Evolutionary conservation across 2,113 vertebrate species (phyloP).

Genomic region (Promerops cafer): DNA sequence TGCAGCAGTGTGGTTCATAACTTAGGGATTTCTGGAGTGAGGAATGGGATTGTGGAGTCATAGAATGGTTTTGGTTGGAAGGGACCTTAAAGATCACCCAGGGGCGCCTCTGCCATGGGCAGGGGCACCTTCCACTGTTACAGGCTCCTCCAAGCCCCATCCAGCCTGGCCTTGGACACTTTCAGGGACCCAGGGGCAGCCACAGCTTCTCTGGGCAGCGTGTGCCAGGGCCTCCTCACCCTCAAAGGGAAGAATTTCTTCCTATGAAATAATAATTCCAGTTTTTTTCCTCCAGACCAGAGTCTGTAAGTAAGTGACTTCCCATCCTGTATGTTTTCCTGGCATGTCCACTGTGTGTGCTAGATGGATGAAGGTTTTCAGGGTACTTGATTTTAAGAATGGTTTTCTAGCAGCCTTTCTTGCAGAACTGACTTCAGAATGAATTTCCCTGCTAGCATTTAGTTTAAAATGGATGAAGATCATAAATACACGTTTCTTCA

Average conservation of each 20-base stretch:
- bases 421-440: not conserved
- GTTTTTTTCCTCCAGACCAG: not conserved
- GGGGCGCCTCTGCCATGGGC: not conserved
- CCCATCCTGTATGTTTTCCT: not conserved
- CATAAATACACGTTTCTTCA: not conserved
- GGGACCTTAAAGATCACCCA: too few species aligned
- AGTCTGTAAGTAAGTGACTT: not conserved
- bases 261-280: too few species aligned
- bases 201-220: not conserved
- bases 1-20: not conserved
- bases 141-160: rapidly evolving
- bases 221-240: rapidly evolving
- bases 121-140: not conserved
- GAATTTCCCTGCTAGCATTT: not conserved
- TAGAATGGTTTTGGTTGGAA: rapidly evolving
- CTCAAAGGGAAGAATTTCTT: not conserved
- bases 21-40: not conserved
- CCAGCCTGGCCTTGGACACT: not conserved
- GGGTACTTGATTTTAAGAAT: not conserved
- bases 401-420: not conserved
- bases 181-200: not conserved
- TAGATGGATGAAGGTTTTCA: not conserved
- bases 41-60: not conserved
- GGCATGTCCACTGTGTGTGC: not conserved
- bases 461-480: not conserved